Conservation (phyloP, 2,113 vertebrate species). For the Scatophagus argus region DNA sequence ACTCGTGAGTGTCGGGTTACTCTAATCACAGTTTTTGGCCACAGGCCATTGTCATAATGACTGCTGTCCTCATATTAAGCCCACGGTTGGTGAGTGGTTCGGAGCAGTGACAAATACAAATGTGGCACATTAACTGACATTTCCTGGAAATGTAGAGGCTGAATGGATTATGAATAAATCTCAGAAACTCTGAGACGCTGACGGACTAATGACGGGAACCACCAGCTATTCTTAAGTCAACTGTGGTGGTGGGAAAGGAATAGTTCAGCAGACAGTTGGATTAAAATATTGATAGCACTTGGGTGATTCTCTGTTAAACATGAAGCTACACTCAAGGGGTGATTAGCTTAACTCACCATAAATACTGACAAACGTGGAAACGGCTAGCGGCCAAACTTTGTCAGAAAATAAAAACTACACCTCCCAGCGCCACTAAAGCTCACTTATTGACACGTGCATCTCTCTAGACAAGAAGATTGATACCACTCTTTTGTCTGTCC, state of each 20-base stretch:
- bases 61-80: slow-evolving; percentile 33
- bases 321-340: background rate
- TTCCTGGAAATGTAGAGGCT: background rate
- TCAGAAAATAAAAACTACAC: background rate
- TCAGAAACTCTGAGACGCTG: background rate
- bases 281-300: background rate
- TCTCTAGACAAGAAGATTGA: background rate
- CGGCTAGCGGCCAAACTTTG: background rate
- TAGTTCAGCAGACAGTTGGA: background rate
- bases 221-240: background rate
- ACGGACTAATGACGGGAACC: background rate
- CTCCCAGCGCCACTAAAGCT: too few species aligned
- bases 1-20: slow-evolving; percentile 24
- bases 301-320: background rate
- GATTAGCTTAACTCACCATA: background rate
- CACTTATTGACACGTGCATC: background rate
- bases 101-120: slow-evolving; percentile 33
- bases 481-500: background rate
- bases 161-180: background rate
- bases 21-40: slow-evolving; percentile 47
- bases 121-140: slow-evolving; percentile 24
- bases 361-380: background rate
- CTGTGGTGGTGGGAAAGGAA: background rate
- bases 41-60: slow-evolving; percentile 7
- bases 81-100: slow-evolving; percentile 19